phyloP scores from a whole-genome alignment of 2,888 invertebrate genomes.

The Ligdia adustata region DNA sequence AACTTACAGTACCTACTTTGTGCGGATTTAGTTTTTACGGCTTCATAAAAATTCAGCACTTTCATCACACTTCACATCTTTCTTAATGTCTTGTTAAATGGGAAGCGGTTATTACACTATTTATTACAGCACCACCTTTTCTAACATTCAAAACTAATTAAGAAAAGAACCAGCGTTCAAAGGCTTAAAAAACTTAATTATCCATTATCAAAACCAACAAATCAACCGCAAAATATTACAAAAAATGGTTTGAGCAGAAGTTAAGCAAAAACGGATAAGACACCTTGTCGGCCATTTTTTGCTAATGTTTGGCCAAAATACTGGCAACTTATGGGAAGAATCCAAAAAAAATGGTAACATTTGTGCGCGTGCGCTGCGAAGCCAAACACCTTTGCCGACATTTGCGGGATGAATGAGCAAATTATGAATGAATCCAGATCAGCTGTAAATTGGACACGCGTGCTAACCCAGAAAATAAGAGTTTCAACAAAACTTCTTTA shows the following conservation, averaged over 20 bases:
- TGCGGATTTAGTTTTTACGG: too few relatives aligned
- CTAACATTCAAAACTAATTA: too few relatives aligned
- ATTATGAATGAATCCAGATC: constrained; percentile 27
- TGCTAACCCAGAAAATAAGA: too few relatives aligned
- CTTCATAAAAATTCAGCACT: too few relatives aligned
- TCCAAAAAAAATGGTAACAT: constrained; percentile 48
- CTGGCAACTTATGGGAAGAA: constrained; percentile 41
- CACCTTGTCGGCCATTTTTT: constrained; percentile 62
- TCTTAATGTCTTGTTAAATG: too few relatives aligned
- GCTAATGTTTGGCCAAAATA: constrained; percentile 52
- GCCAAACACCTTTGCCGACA: constrained; percentile 74
- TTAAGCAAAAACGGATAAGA: constrained; percentile 37
- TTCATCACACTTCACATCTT: too few relatives aligned
- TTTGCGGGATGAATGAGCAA: constrained; percentile 57
- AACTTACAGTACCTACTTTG: too few relatives aligned
- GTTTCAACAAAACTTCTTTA: too few relatives aligned
- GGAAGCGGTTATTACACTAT: too few relatives aligned
- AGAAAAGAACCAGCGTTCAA: not conserved
- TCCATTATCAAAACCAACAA: constrained; percentile 24
- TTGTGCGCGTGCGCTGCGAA: constrained; percentile 72
- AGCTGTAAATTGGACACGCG: constrained; percentile 7
- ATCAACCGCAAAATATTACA: constrained; percentile 18
- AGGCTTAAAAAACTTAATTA: constrained; percentile 12
- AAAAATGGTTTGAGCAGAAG: constrained; percentile 26
- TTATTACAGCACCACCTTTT: too few relatives aligned